Evolutionary conservation across 2,888 invertebrate species (phyloP), one percentile per base, ranked within the genome.

Genomic region (Cephus pulcher): DNA sequence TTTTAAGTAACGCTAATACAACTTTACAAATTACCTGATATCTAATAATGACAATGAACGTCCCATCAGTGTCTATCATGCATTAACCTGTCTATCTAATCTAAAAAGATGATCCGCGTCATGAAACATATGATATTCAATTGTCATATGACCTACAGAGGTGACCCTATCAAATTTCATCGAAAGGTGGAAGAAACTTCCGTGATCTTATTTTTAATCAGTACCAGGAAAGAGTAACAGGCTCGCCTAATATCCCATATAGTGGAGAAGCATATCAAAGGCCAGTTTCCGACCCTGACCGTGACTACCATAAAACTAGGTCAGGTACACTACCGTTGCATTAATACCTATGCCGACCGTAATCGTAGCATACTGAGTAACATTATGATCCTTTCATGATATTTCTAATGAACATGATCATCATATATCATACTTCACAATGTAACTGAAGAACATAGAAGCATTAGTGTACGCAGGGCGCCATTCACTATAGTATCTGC

Each of bases 281-380:
- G 83, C 84, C 84, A 85, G 83, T 82, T 84, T 84, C 83, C 86
- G 88, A 86, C 86, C 86, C 84, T 82, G 85, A 86, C 86, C 88
- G 88, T 89, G 88, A 87, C 86, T 86, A 70, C 82, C 84, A 79
- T 56, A 77, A 83, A 89, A 88, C 85, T 88, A 81, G 89, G 89
- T 88, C 89, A 85, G 86, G 76, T n/a, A 30, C 3, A 34, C 34
- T 73, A 4, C 30, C 33, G 23, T 73, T 71, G 73, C 71, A 34
- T 56, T 73, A 34, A 30, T 76, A 73, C 34, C 71, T 71, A 56
- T 56, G 9, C 56, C 23, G 56, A 9, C 56, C 56, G 23, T 23
- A 23, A 23, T 23, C 56, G 2, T 56, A 56, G 56, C 56, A 56
- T 2, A 56, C 56, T 9, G 9, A 56, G 1, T 6, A 56, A 23